phyloP scores from a whole-genome alignment of 2,888 invertebrate species.

The Eucera pruinosa region DNA sequence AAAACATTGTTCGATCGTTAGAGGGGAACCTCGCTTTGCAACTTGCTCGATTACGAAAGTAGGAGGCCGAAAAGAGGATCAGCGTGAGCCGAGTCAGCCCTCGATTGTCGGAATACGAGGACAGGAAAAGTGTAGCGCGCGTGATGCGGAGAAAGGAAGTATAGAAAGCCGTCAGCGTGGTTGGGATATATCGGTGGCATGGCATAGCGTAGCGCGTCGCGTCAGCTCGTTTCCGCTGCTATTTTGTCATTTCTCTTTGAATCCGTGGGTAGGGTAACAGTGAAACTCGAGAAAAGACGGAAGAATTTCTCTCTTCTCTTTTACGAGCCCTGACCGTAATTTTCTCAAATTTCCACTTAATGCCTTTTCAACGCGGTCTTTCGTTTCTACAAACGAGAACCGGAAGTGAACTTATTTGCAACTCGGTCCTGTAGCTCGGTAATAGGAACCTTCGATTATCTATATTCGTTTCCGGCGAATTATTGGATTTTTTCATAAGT shows the following conservation, averaged over 20 bases:
- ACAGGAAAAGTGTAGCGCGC: conserved; percentile 48
- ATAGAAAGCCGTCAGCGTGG: conserved; percentile 70
- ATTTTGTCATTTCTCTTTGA: conserved; percentile 64
- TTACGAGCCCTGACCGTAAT: conserved; percentile 38
- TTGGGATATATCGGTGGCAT: conserved; percentile 47
- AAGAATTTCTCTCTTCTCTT: conserved; percentile 58
- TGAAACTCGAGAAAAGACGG: conserved; percentile 56
- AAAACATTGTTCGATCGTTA: conserved; percentile 17
- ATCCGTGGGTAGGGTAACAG: conserved; percentile 45
- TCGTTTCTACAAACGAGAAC: too few relatives aligned
- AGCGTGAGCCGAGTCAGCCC: background rate
- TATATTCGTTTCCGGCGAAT: too few relatives aligned
- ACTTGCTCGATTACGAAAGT: conserved; percentile 21
- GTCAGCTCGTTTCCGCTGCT: conserved; percentile 63
- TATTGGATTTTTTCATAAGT: too few relatives aligned
- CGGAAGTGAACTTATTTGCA: too few relatives aligned
- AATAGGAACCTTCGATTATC: too few relatives aligned
- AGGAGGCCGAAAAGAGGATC: background rate
- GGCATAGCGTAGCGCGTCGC: too few relatives aligned
- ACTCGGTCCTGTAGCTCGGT: too few relatives aligned
- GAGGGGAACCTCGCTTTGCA: background rate
- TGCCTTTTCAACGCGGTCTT: too few relatives aligned
- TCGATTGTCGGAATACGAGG: conserved; percentile 35
- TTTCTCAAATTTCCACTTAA: background rate
- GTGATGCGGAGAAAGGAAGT: conserved; percentile 52